phyloP scores from a whole-genome alignment of 92 coral and sea anemone species.

The Parazoanthus swiftii region DNA sequence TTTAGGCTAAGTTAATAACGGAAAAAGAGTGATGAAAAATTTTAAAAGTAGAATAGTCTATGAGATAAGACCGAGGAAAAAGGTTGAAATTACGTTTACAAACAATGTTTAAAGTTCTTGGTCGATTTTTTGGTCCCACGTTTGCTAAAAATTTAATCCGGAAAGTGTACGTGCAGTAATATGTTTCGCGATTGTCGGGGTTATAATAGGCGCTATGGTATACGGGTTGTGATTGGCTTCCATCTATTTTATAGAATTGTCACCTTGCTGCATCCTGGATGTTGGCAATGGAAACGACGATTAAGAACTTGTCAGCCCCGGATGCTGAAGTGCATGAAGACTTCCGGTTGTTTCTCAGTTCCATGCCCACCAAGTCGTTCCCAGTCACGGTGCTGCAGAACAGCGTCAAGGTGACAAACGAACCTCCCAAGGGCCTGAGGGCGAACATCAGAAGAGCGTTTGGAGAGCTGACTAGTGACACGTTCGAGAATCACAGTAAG shows the following conservation, averaged over 20 bases:
- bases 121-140: too few relatives aligned
- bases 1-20: too few relatives aligned
- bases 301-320: slow-evolving; percentile 77
- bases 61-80: too few relatives aligned
- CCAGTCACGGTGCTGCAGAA: slow-evolving; percentile 98
- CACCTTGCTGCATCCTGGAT: slow-evolving; percentile 99
- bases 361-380: slow-evolving; percentile 94
- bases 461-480: slow-evolving; percentile 87
- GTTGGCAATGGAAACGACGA: slow-evolving; percentile 95
- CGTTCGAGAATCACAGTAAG: slow-evolving; percentile 96
- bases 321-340: slow-evolving; percentile 96
- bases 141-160: too few relatives aligned
- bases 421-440: slow-evolving; percentile 98
- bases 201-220: neutral
- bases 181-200: neutral
- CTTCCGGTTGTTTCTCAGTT: slow-evolving; percentile 96
- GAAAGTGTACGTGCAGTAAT: too few relatives aligned
- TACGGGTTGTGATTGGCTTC: neutral
- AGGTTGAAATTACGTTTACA: too few relatives aligned
- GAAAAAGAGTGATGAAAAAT: too few relatives aligned
- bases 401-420: slow-evolving; percentile 99
- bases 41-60: too few relatives aligned
- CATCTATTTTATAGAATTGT: slow-evolving; percentile 67
- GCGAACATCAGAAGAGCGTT: slow-evolving; percentile 97
- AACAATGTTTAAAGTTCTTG: too few relatives aligned